These are phyloP conservation scores for Cryptomyrus ogoouensis DNA, from an alignment of 2,113 vertebrate genomes.

Conservation along the genomic window DNA sequence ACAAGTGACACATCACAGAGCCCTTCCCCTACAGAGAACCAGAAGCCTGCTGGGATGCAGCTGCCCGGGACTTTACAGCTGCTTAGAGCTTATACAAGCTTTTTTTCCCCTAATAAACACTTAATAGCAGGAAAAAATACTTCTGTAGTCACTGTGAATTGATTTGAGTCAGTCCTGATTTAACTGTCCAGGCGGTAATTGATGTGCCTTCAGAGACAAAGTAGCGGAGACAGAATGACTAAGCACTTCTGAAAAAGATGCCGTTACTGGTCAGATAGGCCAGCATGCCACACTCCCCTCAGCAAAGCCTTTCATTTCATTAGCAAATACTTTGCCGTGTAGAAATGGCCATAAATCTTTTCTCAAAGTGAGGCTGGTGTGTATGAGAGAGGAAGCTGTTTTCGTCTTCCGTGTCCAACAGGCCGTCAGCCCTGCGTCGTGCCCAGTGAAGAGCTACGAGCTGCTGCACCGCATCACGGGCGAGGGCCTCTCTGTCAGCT, in stretches of 20 bases:
- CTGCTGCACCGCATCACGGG: conserved; percentile 89
- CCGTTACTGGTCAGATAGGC: neutral
- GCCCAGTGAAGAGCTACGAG: conserved; percentile 69
- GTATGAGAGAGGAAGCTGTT: neutral
- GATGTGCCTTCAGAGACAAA: neutral
- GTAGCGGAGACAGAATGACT: neutral
- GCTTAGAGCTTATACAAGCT: neutral
- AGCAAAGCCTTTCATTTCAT: neutral
- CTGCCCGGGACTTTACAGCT: neutral
- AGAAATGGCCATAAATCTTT: neutral
- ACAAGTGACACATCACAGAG: neutral
- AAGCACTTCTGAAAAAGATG: neutral
- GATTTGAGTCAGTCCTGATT: neutral
- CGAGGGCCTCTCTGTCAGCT: conserved; percentile 84
- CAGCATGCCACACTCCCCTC: neutral
- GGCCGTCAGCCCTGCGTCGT: conserved; percentile 64
- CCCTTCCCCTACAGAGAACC: neutral
- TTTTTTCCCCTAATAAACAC: neutral
- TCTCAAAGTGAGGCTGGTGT: neutral
- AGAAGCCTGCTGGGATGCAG: neutral
- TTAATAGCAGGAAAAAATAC: neutral
- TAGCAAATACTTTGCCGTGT: neutral
- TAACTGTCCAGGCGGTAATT: neutral
- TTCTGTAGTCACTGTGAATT: neutral
- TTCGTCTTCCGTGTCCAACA: conserved; percentile 35